These are phyloP conservation scores for Gallinago undulata DNA, from an alignment of 2,113 vertebrate genomes.

Conservation along the genomic window DNA sequence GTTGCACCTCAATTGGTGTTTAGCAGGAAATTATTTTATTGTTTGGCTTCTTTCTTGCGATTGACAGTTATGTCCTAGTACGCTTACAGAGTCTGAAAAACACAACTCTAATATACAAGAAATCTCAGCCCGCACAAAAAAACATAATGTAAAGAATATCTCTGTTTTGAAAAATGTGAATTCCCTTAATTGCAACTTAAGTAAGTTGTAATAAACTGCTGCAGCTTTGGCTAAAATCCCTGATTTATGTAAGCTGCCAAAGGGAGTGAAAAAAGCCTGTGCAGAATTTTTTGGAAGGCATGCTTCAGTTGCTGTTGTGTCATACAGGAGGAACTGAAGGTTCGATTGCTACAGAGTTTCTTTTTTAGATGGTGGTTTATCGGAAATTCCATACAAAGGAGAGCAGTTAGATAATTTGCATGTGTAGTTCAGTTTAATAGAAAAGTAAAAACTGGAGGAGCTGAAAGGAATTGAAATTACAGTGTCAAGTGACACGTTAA, in stretches of 20 bases:
- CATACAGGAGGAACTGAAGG: background rate
- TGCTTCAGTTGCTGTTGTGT: background rate
- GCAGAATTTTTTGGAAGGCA: background rate
- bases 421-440: constrained; percentile 44
- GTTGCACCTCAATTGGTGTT: background rate
- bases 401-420: constrained; percentile 55
- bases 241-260: background rate
- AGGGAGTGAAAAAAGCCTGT: accelerated
- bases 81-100: background rate
- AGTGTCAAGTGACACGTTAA: constrained; percentile 42
- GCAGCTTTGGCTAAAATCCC: background rate
- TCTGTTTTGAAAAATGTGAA: background rate
- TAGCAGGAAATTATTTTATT: background rate
- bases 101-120: background rate
- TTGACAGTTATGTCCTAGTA: background rate
- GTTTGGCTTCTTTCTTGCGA: background rate
- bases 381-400: constrained; percentile 38
- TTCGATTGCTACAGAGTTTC: constrained; percentile 9
- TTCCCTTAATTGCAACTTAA: background rate
- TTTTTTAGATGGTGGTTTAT: constrained; percentile 22
- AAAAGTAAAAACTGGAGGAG: background rate
- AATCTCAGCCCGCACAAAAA: background rate
- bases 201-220: background rate
- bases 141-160: background rate
- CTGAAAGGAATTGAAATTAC: constrained; percentile 43